Percentiles rank a stretch among this genome's conserved stretches.
phyloP scores from a whole-genome alignment of 2,113 vertebrate species.

The Sigmodon hispidus region DNA sequence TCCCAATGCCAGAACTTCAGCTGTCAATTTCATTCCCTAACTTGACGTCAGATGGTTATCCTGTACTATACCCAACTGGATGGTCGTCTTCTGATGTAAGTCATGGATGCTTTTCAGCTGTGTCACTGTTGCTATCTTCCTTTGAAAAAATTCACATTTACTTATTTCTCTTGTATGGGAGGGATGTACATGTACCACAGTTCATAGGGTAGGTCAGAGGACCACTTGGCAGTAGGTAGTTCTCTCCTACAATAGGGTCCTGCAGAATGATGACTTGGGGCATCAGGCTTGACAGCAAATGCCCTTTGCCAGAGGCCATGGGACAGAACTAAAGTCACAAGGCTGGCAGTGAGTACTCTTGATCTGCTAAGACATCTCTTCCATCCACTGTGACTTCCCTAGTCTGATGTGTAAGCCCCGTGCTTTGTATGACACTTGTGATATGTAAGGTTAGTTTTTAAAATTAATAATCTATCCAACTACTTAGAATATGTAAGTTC shows the following conservation, averaged over 20 bases:
- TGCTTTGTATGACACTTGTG: not conserved
- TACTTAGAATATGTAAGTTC: not conserved
- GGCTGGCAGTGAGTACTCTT: not conserved
- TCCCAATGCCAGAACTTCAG: slow-evolving; percentile 87
- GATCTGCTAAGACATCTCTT: not conserved
- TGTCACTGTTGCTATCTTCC: not conserved
- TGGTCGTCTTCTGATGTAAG: slow-evolving; percentile 88
- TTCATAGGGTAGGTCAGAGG: not conserved
- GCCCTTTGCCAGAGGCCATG: not conserved
- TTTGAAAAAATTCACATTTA: not conserved
- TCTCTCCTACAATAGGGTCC: not conserved
- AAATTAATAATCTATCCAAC: not conserved
- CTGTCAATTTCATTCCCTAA: slow-evolving; percentile 90
- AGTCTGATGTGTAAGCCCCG: not conserved
- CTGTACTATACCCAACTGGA: slow-evolving; percentile 90
- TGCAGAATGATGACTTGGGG: not conserved
- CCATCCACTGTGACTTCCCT: not conserved
- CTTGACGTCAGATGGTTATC: slow-evolving; percentile 85
- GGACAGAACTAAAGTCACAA: not conserved
- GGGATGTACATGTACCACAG: too few relatives aligned
- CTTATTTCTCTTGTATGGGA: too few relatives aligned
- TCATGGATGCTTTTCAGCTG: not conserved
- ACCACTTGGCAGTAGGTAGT: not conserved
- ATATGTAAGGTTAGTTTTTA: not conserved
- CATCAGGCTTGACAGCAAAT: not conserved